A percentile compares a stretch with the other conserved stretches of the same genome.
These are phyloP conservation scores for Sylvilagus bachmani DNA, from an alignment of 2,113 vertebrate species.

Conservation along the genomic window DNA sequence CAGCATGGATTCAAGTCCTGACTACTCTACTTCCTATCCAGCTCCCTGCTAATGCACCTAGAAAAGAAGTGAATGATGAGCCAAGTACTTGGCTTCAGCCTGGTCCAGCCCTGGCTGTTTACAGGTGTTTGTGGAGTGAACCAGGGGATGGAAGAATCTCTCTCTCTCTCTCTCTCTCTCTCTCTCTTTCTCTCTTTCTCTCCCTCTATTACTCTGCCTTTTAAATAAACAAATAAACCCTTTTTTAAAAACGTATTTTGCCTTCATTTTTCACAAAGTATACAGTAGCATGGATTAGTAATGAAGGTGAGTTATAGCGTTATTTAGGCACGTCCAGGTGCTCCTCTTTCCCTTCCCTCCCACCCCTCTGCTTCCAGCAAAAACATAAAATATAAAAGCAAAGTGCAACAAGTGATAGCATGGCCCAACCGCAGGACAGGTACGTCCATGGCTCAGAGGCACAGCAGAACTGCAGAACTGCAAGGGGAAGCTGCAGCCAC, in stretches of 20 bases:
- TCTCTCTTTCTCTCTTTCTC: too few species aligned
- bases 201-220: background rate
- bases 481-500: background rate
- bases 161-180: too few species aligned
- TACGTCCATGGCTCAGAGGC: background rate
- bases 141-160: background rate
- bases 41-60: too few species aligned
- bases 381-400: background rate
- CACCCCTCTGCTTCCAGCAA: background rate
- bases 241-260: background rate
- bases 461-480: background rate
- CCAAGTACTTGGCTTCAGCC: too few species aligned
- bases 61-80: too few species aligned
- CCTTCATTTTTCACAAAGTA: slow-evolving; percentile 27
- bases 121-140: too few species aligned
- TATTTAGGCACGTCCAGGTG: background rate
- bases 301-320: background rate
- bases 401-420: background rate
- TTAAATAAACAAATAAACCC: too few species aligned
- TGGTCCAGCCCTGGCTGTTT: too few species aligned
- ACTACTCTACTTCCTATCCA: too few species aligned
- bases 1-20: too few species aligned
- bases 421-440: background rate
- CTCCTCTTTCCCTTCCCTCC: background rate
- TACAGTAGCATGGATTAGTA: background rate